phyloP scores from a whole-genome alignment of 2,113 vertebrate genomes.

The human (Homo sapiens) region DNA sequence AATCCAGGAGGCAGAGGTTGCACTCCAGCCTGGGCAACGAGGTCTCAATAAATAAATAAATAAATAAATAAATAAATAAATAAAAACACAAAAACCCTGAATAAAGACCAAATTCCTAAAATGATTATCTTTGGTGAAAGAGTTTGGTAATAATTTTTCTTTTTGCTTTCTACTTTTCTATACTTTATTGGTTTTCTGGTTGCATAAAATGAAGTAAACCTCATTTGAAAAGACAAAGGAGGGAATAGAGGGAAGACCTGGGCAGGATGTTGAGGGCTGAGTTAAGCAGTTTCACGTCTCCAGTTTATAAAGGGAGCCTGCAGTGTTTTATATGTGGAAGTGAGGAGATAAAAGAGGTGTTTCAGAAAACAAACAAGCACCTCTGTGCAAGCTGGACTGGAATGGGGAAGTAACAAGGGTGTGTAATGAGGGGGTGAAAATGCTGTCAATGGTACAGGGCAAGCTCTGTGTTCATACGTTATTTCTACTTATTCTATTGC shows the following conservation, averaged over 20 bases:
- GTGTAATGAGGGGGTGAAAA: neutral
- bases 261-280: neutral
- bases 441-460: neutral
- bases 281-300: neutral
- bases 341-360: neutral
- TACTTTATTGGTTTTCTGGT: neutral
- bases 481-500: neutral
- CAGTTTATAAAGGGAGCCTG: fast-evolving
- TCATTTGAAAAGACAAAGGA: neutral
- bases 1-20: too few relatives aligned
- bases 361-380: neutral
- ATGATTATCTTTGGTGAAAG: neutral
- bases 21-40: too few relatives aligned
- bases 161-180: neutral
- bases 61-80: too few relatives aligned
- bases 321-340: neutral
- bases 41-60: too few relatives aligned
- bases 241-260: neutral
- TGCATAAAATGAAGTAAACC: neutral
- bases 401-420: neutral
- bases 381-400: neutral
- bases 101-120: neutral
- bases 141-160: neutral
- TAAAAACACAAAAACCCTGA: neutral
- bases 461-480: neutral